A percentile compares a stretch with the other conserved stretches of the same genome.
These are phyloP conservation scores for Loriculus beryllinus DNA, from an alignment of 2,797 vertebrate species.

Conservation along the genomic window DNA sequence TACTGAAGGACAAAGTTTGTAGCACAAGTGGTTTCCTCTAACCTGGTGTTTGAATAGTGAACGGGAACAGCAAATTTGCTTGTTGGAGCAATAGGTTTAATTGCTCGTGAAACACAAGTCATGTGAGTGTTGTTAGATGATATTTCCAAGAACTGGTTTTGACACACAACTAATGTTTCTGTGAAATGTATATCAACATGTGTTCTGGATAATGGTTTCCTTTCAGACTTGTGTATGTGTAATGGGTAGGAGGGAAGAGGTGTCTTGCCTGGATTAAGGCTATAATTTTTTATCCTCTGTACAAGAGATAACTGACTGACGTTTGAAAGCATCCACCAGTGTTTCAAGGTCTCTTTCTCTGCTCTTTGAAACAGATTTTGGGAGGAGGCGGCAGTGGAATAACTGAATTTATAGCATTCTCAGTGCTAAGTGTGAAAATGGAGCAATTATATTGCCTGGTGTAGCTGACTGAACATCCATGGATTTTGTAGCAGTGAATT, in stretches of 20 bases:
- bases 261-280: not conserved
- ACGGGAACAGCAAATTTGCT: not conserved
- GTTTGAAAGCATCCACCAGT: not conserved
- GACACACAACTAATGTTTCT: slow-evolving; percentile 26
- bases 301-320: not conserved
- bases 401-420: not conserved
- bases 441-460: not conserved
- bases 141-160: slow-evolving; percentile 37
- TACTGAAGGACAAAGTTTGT: not conserved
- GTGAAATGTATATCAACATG: slow-evolving; percentile 26
- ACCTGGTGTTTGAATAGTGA: not conserved
- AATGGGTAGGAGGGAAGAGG: not conserved
- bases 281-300: not conserved
- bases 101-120: slow-evolving; percentile 25
- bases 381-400: not conserved
- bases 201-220: not conserved
- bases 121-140: not conserved
- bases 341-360: not conserved
- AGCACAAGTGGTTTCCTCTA: not conserved
- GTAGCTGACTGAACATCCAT: slow-evolving; percentile 21
- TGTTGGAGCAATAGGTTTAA: slow-evolving; percentile 14
- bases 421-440: not conserved
- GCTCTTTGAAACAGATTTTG: not conserved
- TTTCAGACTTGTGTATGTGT: not conserved
- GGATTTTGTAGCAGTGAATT: slow-evolving; percentile 29